Conservation (phyloP, 2,113 vertebrate species). For the Odobenus rosmarus region DNA sequence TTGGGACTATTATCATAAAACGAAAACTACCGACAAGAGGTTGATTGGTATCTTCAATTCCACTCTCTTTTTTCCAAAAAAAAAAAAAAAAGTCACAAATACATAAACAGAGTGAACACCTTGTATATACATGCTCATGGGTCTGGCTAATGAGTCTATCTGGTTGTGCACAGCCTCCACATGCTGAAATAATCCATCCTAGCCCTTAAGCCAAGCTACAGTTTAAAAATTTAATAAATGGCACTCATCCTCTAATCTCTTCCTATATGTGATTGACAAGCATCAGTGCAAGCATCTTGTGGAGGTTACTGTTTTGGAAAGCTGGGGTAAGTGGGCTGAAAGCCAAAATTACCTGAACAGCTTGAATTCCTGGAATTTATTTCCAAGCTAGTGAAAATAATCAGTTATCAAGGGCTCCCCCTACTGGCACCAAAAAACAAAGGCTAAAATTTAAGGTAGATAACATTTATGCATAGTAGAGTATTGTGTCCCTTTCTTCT, state of each 20-base stretch:
- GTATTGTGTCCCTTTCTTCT: background rate
- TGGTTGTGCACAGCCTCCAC: background rate
- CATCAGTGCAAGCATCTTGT: background rate
- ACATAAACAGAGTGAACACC: background rate
- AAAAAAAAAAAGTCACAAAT: background rate
- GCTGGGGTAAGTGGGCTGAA: background rate
- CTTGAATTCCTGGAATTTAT: background rate
- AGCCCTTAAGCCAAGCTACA: background rate
- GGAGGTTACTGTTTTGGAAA: slow-evolving; percentile 1
- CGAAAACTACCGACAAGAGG: background rate
- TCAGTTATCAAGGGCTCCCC: slow-evolving; percentile 46
- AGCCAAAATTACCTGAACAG: background rate
- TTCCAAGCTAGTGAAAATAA: background rate
- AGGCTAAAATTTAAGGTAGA: background rate
- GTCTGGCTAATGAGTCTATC: background rate
- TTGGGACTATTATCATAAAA: background rate
- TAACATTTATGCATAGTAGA: background rate
- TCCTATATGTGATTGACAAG: background rate
- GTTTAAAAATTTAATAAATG: background rate
- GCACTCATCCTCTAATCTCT: background rate
- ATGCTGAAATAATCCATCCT: background rate
- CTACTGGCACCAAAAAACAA: slow-evolving; percentile 50
- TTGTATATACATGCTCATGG: background rate
- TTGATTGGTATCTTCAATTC: background rate
- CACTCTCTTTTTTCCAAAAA: background rate